Conservation (phyloP, 2,888 invertebrate genomes). For the Aelia acuminata region DNA sequence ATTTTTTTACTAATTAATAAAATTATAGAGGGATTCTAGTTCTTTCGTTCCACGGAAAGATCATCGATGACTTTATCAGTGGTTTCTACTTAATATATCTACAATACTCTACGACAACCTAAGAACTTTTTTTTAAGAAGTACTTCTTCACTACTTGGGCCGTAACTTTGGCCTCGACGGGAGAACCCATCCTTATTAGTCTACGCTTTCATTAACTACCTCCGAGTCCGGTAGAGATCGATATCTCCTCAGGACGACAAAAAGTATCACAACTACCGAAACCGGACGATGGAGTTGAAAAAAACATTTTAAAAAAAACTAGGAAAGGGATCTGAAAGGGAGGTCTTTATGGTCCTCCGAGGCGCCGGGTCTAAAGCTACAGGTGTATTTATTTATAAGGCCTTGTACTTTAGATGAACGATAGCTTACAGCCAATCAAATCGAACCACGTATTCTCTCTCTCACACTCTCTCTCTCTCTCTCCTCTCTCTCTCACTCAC, state of each 20-base stretch:
- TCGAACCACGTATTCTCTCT: too few relatives aligned
- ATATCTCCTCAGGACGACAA: neutral
- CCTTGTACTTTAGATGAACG: neutral
- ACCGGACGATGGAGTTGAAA: too few relatives aligned
- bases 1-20: too few relatives aligned
- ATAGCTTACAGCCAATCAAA: neutral
- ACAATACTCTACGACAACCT: too few relatives aligned
- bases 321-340: neutral
- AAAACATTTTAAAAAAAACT: neutral
- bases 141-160: neutral
- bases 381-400: conserved; percentile 21
- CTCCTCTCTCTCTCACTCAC: too few relatives aligned
- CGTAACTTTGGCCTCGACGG: neutral
- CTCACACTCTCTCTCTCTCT: too few relatives aligned
- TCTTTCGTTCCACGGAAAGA: neutral
- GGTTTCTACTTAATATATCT: neutral
- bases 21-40: too few relatives aligned
- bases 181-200: neutral
- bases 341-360: neutral
- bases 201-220: neutral
- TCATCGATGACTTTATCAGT: neutral
- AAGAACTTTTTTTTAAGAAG: neutral
- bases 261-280: conserved; percentile 18
- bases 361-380: neutral
- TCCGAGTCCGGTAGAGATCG: neutral